Evolutionary conservation across 2,797 vertebrate genomes (phyloP), one percentile per base, ranked within the genome.

Genomic region (Leuciscus waleckii): DNA sequence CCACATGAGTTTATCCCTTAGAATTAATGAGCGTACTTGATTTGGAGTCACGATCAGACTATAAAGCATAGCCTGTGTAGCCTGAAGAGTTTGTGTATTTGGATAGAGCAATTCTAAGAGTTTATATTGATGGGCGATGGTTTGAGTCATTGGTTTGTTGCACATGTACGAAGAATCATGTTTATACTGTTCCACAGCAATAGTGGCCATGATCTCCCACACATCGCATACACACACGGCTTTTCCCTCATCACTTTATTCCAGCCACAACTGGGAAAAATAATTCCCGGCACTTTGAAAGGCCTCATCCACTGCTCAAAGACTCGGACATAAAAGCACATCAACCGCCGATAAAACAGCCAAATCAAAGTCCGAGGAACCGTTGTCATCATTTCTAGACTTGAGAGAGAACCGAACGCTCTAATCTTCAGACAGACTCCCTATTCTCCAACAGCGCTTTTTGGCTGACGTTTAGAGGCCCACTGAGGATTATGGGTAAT

Each of bases 401-500:
- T 79, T 82, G 67, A 73, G 46, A 75, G 35, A 35, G 58, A 81
- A 86, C 8, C n/a, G 13, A 70, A 39, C 0, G 14, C 46, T 69
- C 46, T 84, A 69, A 87, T 87, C 86, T 79, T 58, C 75, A 75
- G 79, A 80, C 82, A 80, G 82, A 39, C 86, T 83, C 58, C 32
- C 43, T 41, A 74, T 83, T 87, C 81, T 74, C 37, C 23, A 56
- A 49, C 39, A 74, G 68, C 21, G 4, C 49, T 21, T 83, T 82
- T 73, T 51, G 67, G 81, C 68, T 51, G 41, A 63, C 63, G 79
- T 63, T 83, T 83, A 32, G 23, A 83, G 56, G 41, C 37, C 56
- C 32, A 37, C 73, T 77, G 79, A 82, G 85, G 85, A 87, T 87
- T 87, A 87, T 83, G 76, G 76, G 76, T 84, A 80, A 87, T 85